Evolutionary conservation across 2,113 vertebrate species (phyloP).

Genomic region (Catagonus wagneri): DNA sequence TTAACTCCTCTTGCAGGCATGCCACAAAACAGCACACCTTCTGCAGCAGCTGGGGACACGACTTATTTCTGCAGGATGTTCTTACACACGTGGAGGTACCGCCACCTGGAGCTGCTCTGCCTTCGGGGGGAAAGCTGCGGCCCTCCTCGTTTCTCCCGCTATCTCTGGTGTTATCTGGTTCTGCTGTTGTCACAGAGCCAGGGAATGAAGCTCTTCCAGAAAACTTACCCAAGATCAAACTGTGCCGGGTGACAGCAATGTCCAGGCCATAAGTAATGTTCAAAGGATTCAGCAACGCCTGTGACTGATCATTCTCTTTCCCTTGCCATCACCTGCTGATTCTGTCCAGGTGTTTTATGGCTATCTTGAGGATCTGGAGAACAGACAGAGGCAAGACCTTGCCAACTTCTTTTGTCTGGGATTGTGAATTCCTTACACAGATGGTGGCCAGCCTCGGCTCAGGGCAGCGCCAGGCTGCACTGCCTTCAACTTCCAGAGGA

Average conservation of each 20-base stretch:
- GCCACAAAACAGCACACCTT: neutral
- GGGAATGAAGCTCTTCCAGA: slow-evolving; percentile 90
- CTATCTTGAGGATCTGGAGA: slow-evolving; percentile 92
- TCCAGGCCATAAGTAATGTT: slow-evolving; percentile 94
- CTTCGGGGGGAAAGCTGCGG: slow-evolving; percentile 70
- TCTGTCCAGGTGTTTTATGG: slow-evolving; percentile 95
- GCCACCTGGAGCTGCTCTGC: slow-evolving; percentile 75
- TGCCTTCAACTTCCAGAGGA: slow-evolving; percentile 82
- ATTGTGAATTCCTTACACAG: slow-evolving; percentile 92
- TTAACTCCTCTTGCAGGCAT: slow-evolving; percentile 7
- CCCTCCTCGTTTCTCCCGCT: slow-evolving; percentile 66
- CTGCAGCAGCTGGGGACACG: neutral
- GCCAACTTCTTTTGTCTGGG: slow-evolving; percentile 94
- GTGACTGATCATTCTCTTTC: slow-evolving; percentile 92
- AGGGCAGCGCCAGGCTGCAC: slow-evolving; percentile 86
- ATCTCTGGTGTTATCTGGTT: slow-evolving; percentile 82
- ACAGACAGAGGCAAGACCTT: slow-evolving; percentile 90
- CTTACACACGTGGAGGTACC: slow-evolving; percentile 64
- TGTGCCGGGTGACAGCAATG: slow-evolving; percentile 94
- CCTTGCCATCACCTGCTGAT: slow-evolving; percentile 94
- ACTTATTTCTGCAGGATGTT: slow-evolving; percentile 20
- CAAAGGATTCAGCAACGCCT: slow-evolving; percentile 91
- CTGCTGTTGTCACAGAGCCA: slow-evolving; percentile 89
- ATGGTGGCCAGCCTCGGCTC: slow-evolving; percentile 91
- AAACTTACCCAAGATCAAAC: slow-evolving; percentile 95